These are phyloP conservation scores for Malacoraja senta DNA, from an alignment of 2,797 vertebrate species.

Conservation along the genomic window DNA sequence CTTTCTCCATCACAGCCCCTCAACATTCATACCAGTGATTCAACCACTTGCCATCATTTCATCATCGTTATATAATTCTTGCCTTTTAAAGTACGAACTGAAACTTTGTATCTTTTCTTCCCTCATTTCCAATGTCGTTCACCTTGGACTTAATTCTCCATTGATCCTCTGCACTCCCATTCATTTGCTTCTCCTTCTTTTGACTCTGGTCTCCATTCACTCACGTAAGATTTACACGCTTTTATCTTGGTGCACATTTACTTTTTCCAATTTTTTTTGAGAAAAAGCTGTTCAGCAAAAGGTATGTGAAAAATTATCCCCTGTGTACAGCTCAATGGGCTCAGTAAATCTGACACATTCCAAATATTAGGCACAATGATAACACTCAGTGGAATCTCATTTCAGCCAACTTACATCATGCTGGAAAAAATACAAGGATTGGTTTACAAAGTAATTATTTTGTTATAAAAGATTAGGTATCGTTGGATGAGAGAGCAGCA, in stretches of 20 bases:
- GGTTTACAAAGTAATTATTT: not conserved
- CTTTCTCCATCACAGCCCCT: not conserved
- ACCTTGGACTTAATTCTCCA: not conserved
- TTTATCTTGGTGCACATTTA: not conserved
- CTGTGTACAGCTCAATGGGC: not conserved
- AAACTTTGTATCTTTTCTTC: not conserved
- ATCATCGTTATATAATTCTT: not conserved
- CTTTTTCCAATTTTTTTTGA: not conserved
- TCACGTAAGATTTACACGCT: no score
- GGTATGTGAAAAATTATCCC: not conserved
- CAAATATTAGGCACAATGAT: not conserved
- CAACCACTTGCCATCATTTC: not conserved
- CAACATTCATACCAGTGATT: not conserved
- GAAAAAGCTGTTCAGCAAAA: not conserved
- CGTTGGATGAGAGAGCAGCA: not conserved
- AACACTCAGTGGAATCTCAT: not conserved
- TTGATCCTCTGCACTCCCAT: not conserved
- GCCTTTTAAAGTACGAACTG: not conserved
- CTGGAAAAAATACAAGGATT: not conserved
- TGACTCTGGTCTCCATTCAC: no score
- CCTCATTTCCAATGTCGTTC: no score
- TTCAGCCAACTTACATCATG: not conserved
- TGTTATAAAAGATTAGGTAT: no score
- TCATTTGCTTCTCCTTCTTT: no score
- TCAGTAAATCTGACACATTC: not conserved